Percentiles rank a stretch among this genome's conserved stretches.
Conservation (phyloP, 2,797 vertebrate genomes). For the Lepus oiostolus region DNA sequence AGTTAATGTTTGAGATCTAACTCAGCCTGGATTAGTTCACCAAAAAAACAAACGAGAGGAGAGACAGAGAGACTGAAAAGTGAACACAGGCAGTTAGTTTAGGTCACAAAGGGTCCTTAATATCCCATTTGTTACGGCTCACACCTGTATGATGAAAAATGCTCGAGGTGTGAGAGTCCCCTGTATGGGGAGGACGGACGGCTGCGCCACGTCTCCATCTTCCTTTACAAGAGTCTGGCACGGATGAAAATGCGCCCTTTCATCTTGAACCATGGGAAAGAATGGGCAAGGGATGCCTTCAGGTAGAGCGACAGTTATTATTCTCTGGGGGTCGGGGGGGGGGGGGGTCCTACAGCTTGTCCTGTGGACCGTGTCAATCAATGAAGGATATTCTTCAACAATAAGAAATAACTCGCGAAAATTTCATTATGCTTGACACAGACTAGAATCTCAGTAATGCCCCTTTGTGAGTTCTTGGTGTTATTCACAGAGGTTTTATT, state of each 20-base stretch:
- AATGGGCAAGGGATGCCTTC: not conserved
- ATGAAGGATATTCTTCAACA: not conserved
- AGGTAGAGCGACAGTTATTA: not conserved
- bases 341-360: too few relatives aligned
- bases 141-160: not conserved
- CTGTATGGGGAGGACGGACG: fast-evolving
- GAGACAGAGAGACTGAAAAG: not conserved
- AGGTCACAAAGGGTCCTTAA: not conserved
- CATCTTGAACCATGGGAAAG: not conserved
- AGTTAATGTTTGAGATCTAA: not conserved
- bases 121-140: not conserved
- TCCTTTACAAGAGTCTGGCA: not conserved
- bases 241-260: not conserved
- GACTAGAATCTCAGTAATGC: too few relatives aligned
- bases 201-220: not conserved
- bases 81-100: not conserved
- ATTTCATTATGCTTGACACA: not conserved
- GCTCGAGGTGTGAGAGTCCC: not conserved
- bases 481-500: not conserved
- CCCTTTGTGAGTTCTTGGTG: not conserved
- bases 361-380: not conserved
- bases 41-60: not conserved
- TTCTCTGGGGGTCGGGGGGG: too few relatives aligned
- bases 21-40: not conserved
- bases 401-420: not conserved